Evolutionary conservation across 2,113 vertebrate species (phyloP), one percentile per base, ranked within the genome.

Genomic region (Podarcis raffonei): DNA sequence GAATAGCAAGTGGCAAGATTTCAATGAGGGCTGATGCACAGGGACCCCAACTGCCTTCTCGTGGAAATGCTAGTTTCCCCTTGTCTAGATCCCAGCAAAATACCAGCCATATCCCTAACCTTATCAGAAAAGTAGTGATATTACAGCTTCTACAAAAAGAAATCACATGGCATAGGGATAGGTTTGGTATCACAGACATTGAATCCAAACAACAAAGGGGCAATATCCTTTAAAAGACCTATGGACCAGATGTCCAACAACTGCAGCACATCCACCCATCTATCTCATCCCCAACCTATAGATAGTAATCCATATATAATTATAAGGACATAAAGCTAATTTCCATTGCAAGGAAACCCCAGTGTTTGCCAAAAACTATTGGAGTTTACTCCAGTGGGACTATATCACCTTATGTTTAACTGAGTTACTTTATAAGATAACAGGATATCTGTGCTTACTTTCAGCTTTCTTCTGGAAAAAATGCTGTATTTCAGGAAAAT

Each of bases 1-100:
- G 83, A 83, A 91, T 88, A 84, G n/a, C 83, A 87, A 83, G 87
- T 68, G 2, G 37, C 27, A 68, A 89, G 83, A 77, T 83, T 86
- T 71, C 80, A 76, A 20, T 35, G 87, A 87, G 86, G 79, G 85
- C 86, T 78, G 65, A 85, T 87, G 68, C 18, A 1, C 1, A 12
- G 71, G 37, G 71, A 42, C 78, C 53, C 53, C 53, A 84, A 48
- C 42, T 88, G 66, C 20, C 79, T 48, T 77, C 48, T 89, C 30
- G 39, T 75, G 75, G 82, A 91, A 82, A 91, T 65, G 30, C 5
- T 15, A 65, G 15, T 84, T 89, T 81, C 91, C 81, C 89, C 84
- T 75, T 35, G 23, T 22, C 30, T 11, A 27, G 37, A 83, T 13
- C 39, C 13, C 76, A 87, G 69, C 30, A 81, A 65, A 69, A 37